These are phyloP conservation scores for Arbacia lixula DNA, from an alignment of 53 echinoderm and acorn worm genomes.

Conservation along the genomic window DNA sequence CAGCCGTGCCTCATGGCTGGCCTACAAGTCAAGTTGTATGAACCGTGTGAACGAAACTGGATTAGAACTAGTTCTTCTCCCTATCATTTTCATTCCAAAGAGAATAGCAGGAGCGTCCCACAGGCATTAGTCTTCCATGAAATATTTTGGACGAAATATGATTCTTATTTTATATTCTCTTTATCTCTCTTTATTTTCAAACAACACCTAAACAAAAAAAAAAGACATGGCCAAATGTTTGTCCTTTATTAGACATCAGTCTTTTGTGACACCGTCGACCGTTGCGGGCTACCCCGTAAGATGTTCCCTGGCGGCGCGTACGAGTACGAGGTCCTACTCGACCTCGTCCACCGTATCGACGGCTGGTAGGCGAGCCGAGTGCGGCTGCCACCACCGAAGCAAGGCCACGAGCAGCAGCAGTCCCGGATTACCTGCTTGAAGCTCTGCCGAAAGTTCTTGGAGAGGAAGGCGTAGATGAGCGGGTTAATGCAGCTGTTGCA, in stretches of 20 bases:
- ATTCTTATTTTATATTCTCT: too few species aligned
- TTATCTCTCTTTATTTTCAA: too few species aligned
- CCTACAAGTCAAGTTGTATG: too few species aligned
- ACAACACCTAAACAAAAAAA: too few species aligned
- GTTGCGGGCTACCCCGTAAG: constrained; percentile 33
- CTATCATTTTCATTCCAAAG: too few species aligned
- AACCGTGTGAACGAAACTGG: too few species aligned
- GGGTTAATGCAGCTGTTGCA: constrained; percentile 92
- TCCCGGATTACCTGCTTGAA: constrained; percentile 63
- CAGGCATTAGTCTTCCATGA: too few species aligned
- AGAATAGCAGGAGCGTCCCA: too few species aligned
- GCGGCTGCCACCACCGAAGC: neutral
- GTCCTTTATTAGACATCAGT: constrained; percentile 28
- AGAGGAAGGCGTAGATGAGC: constrained; percentile 88
- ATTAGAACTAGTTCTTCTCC: too few species aligned
- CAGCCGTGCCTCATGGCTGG: too few species aligned
- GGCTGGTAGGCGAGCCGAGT: constrained; percentile 25
- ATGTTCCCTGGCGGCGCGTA: constrained; percentile 21
- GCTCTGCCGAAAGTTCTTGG: constrained; percentile 89
- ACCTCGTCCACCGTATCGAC: constrained; percentile 29
- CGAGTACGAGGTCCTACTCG: constrained; percentile 44
- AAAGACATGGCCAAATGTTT: too few species aligned
- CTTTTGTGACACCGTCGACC: constrained; percentile 7
- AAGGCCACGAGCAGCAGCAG: constrained; percentile 6
- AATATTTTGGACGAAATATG: too few species aligned